Percentiles rank a stretch among this genome's conserved stretches.
These are phyloP conservation scores for Netta rufina DNA, from an alignment of 2,797 vertebrate species.

Conservation along the genomic window DNA sequence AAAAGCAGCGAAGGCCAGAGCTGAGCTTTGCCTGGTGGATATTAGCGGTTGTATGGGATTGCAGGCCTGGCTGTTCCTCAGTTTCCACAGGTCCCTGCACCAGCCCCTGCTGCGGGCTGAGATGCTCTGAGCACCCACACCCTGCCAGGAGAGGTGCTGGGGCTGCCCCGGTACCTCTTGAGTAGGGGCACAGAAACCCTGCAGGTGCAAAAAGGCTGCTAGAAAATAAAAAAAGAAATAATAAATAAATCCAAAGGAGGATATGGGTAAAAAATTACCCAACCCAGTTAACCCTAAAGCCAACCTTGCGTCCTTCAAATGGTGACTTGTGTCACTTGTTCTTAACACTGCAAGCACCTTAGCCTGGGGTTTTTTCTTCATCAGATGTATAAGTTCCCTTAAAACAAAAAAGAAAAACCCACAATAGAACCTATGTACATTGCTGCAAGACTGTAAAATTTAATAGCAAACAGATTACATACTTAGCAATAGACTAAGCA, in stretches of 20 bases:
- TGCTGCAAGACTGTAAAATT: constrained; percentile 79
- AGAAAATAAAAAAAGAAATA: not conserved
- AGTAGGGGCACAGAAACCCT: not conserved
- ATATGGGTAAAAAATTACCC: not conserved
- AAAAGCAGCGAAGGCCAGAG: not conserved
- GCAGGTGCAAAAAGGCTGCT: not conserved
- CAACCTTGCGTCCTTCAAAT: not conserved
- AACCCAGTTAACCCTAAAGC: not conserved
- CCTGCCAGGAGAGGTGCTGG: accelerated
- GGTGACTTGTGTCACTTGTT: constrained; percentile 28
- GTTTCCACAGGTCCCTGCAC: not conserved
- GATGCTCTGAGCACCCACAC: not conserved
- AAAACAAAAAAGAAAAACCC: constrained; percentile 6
- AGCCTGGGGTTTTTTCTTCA: constrained; percentile 15
- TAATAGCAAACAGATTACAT: constrained; percentile 86
- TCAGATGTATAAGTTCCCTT: constrained; percentile 59
- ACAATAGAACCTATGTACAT: constrained; percentile 54
- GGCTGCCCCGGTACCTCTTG: not conserved
- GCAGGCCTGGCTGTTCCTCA: not conserved
- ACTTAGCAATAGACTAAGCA: constrained; percentile 90
- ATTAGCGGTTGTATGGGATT: not conserved
- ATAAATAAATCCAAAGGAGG: not conserved
- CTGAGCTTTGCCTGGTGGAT: not conserved
- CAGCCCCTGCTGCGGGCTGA: not conserved
- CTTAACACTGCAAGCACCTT: constrained; percentile 11